phyloP scores from a whole-genome alignment of 1,140 invertebrate species.

The Neuroterus valhalla region DNA sequence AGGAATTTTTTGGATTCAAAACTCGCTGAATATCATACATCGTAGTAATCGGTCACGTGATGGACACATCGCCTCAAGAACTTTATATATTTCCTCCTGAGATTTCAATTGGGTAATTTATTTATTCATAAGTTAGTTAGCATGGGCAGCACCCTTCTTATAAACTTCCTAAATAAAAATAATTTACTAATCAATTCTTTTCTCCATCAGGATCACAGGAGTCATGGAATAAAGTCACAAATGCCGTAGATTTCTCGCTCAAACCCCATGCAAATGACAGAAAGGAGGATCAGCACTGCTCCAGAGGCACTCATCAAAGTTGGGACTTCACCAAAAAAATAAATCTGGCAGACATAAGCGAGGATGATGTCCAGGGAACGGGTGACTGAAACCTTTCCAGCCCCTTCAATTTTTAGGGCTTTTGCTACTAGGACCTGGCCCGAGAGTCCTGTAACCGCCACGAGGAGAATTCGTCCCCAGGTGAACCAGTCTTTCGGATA shows the following conservation, averaged over 20 bases:
- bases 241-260: slow-evolving; percentile 72
- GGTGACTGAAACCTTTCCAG: slow-evolving; percentile 76
- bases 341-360: slow-evolving; percentile 75
- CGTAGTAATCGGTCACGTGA: too few relatives aligned
- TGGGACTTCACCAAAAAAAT: slow-evolving; percentile 74
- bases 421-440: slow-evolving; percentile 75
- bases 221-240: slow-evolving; percentile 70
- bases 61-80: too few relatives aligned
- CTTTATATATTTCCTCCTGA: too few relatives aligned
- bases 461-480: slow-evolving; percentile 66
- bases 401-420: slow-evolving; percentile 74
- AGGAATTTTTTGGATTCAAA: too few relatives aligned
- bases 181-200: too few relatives aligned
- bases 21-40: too few relatives aligned
- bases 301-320: slow-evolving; percentile 70
- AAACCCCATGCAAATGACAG: slow-evolving; percentile 75
- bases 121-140: too few relatives aligned
- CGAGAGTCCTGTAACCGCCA: slow-evolving; percentile 68
- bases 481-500: slow-evolving; percentile 65
- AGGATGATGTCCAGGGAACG: slow-evolving; percentile 75
- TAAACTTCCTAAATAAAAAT: too few relatives aligned
- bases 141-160: too few relatives aligned
- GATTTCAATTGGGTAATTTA: too few relatives aligned
- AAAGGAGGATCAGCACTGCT: slow-evolving; percentile 71
- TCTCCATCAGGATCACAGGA: slow-evolving; percentile 4